Conservation (phyloP, 2,797 vertebrate genomes). For the Danionella dracula region DNA sequence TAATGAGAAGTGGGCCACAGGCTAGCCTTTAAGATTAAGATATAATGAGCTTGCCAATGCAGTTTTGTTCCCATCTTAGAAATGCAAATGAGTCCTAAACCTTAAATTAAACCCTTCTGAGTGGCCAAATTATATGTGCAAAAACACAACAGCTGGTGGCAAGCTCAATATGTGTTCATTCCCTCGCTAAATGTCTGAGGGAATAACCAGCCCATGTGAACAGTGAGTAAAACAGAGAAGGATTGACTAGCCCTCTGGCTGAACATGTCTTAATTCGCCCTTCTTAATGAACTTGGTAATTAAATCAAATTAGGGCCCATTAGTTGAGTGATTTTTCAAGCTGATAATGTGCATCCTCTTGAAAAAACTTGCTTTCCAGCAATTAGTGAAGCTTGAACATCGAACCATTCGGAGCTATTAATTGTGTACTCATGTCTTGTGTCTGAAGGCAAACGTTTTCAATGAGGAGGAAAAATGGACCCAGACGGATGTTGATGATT, state of each 20-base stretch:
- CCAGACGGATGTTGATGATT: not conserved
- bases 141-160: not conserved
- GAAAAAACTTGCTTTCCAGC: slow-evolving; percentile 45
- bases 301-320: slow-evolving; percentile 61
- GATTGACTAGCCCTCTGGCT: slow-evolving; percentile 47
- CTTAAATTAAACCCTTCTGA: not conserved
- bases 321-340: slow-evolving; percentile 55
- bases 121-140: not conserved
- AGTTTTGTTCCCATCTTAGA: not conserved
- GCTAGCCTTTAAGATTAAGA: slow-evolving; percentile 2
- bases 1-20: slow-evolving; percentile 23
- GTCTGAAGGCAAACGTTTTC: slow-evolving; percentile 38
- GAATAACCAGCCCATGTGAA: not conserved
- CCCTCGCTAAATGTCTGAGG: too few relatives aligned
- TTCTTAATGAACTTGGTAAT: slow-evolving; percentile 60
- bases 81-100: not conserved
- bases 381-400: slow-evolving; percentile 48
- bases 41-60: slow-evolving; percentile 4
- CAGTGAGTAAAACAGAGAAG: slow-evolving; percentile 21
- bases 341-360: slow-evolving; percentile 57
- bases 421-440: slow-evolving; percentile 47
- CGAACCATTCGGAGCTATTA: slow-evolving; percentile 53
- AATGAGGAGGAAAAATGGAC: slow-evolving; percentile 1
- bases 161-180: not conserved
- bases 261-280: slow-evolving; percentile 52